phyloP scores from a whole-genome alignment of 2,888 invertebrate species.

The Tipula helvola region DNA sequence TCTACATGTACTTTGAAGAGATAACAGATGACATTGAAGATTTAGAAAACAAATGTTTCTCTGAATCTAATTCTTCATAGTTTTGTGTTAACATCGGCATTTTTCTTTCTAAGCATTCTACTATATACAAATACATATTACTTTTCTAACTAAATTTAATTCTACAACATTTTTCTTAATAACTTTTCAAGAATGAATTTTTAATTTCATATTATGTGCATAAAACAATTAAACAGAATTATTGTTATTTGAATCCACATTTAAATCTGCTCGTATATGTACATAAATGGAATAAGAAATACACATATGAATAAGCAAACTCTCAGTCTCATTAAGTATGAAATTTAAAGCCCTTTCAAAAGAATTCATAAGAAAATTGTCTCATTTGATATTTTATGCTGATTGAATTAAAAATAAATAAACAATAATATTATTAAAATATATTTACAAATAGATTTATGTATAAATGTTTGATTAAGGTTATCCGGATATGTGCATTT shows the following conservation, averaged over 20 bases:
- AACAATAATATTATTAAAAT: neutral
- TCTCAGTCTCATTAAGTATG: neutral
- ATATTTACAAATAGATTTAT: no score
- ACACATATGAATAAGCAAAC: neutral
- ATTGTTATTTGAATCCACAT: neutral
- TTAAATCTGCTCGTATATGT: neutral
- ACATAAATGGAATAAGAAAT: neutral
- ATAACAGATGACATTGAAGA: neutral
- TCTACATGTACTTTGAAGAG: neutral
- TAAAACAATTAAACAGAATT: neutral
- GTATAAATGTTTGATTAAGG: no score
- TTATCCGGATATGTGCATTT: no score
- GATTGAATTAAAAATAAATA: neutral
- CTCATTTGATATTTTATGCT: neutral
- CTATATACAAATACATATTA: neutral
- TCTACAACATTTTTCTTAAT: neutral
- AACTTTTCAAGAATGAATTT: neutral
- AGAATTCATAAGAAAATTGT: neutral
- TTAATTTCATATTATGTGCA: neutral
- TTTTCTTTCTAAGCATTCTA: neutral
- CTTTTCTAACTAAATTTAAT: neutral
- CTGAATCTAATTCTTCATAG: neutral
- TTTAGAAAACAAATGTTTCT: neutral
- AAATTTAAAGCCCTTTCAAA: neutral
- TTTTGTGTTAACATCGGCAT: neutral